Conservation (phyloP, 2,113 vertebrate species). For the Gambusia holbrooki region DNA sequence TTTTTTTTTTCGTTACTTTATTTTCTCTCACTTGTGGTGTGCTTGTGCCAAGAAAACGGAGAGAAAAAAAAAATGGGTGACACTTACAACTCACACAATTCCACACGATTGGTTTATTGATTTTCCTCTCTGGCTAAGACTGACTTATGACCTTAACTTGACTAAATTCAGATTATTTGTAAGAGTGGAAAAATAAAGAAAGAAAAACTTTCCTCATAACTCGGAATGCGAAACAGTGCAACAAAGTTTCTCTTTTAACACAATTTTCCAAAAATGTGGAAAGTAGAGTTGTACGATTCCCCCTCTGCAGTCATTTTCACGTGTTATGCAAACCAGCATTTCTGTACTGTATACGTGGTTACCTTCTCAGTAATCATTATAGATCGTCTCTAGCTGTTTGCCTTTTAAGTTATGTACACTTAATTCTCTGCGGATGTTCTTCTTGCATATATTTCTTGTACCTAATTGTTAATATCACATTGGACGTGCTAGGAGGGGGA, state of each 20-base stretch:
- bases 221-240: not conserved
- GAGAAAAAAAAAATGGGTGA: constrained; percentile 13
- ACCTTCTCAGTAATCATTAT: constrained; percentile 24
- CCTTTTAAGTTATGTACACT: constrained; percentile 36
- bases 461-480: constrained; percentile 53
- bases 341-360: constrained; percentile 5
- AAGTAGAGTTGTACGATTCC: constrained; percentile 40
- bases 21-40: constrained; percentile 34
- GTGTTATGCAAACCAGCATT: constrained; percentile 31
- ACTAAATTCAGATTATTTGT: not conserved
- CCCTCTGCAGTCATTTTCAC: constrained; percentile 32
- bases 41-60: constrained; percentile 30
- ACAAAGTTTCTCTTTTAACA: not conserved
- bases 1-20: constrained; percentile 21
- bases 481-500: constrained; percentile 24
- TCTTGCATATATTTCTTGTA: constrained; percentile 46
- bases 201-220: not conserved
- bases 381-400: constrained; percentile 15
- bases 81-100: constrained; percentile 40
- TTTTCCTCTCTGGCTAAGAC: not conserved
- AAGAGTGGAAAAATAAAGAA: not conserved
- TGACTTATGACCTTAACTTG: not conserved
- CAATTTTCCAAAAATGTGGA: not conserved
- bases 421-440: constrained; percentile 38
- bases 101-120: constrained; percentile 2